Evolutionary conservation across 2,113 vertebrate species (phyloP), one percentile per base, ranked within the genome.

Genomic region (Atherinomorus stipes): DNA sequence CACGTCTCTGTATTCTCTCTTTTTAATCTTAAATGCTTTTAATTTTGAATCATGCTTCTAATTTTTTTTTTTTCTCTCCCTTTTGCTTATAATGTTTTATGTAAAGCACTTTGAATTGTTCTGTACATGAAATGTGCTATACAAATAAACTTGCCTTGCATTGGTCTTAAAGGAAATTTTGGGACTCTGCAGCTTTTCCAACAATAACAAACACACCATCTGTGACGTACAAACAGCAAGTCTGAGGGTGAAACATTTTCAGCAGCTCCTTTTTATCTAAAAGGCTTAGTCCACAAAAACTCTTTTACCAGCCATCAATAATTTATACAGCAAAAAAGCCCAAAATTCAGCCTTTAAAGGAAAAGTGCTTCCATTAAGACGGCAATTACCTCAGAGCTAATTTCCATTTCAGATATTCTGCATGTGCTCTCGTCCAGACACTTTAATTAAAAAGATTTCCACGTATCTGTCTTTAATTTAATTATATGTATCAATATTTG

Each of bases 321-420:
- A 89, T 90, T 82, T 59, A 85, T 78, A 78, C 49, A 71, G 54
- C 56, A 38, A 83, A 78, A 83, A 79, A 63, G 61, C 54, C 59
- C 54, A 38, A 80, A 85, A 82, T 71, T 57, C 58, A 87, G 71
- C 66, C 74, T 81, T 81, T 81, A 84, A 71, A 44, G 50, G 74
- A 83, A 90, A 90, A 59, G 71, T 75, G 64, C 82, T 82, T 70
- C 53, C 52, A 80, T 87, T 78, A 85, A 68, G 26, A 80, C 80
- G 64, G 84, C 72, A 84, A 88, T 84, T 84, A 82, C 49, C 77
- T 83, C 78, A 38, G 78, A 64, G 57, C 64, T 76, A 26, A 81
- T 86, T 80, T 85, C 64, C 53, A 74, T 77, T 83, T 70, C 31
- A 79, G 68, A 47, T 50, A 69, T 83, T 83, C 60, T 83, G 69